Evolutionary conservation across 2,797 vertebrate genomes (phyloP), one percentile per base, ranked within the genome.

Genomic region (Dryobates pubescens): DNA sequence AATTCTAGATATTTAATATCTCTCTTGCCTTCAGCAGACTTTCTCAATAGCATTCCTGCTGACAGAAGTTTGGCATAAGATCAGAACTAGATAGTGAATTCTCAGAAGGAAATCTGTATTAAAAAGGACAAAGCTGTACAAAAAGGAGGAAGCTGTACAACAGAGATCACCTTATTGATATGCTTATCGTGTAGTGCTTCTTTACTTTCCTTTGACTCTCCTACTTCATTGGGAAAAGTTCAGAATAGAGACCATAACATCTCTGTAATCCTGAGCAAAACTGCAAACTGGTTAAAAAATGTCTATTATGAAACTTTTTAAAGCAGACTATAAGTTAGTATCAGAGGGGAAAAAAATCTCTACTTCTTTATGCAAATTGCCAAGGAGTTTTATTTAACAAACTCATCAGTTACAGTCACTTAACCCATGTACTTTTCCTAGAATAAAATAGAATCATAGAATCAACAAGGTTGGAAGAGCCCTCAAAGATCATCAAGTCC

Each of bases 21-120:
- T 74, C 38, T 73, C 24, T 77, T 86, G 84, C 62, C 82, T 90
- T 92, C 84, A 94, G 70, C 77, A 92, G 30, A 43, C 36, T 70
- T 92, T 88, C 62, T 58, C 70, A 94, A 41, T 32, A 86, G 11
- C 26, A 74, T 57, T 82, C 18, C 30, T 38, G 57, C 22, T 93
- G 77, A 73, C 36, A 82, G 77, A 90, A 86, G 24, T 81, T 34
- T 92, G 73, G 73, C 81, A 30, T 70, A 67, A 53, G 22, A 70
- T 30, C 74, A 64, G 53, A 79, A 83, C n/a, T 4, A 83, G 49
- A 36, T 62, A n/a, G 17, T 82, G 54, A 79, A 76, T 57, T 75
- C n/a, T 78, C 59, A 89, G 68, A 88, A 83, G 13, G 20, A 92
- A 89, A 7, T n/a, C 17, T 79, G 23, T 51, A 63, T 84, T 61